Conservation (phyloP, 92 coral and sea anemone species). For the Phenganax stokvisi region DNA sequence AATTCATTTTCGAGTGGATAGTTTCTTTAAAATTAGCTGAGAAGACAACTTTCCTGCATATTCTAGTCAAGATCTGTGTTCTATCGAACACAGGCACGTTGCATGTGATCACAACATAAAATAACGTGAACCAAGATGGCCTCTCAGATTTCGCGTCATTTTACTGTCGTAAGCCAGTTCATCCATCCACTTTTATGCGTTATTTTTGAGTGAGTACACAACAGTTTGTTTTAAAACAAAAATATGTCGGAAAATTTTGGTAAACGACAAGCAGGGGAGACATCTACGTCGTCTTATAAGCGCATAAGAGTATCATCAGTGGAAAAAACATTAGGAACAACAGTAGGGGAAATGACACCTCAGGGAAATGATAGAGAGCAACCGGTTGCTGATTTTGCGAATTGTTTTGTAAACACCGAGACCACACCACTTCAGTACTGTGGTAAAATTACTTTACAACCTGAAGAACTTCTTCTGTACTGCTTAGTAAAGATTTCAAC, state of each 20-base stretch:
- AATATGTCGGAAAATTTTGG: not conserved
- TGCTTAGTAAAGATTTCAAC: not conserved
- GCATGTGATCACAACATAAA: not conserved
- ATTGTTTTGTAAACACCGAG: not conserved
- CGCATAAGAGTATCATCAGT: not conserved
- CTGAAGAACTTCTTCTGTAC: slow-evolving; percentile 9
- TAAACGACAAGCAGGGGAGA: not conserved
- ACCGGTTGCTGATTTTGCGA: not conserved
- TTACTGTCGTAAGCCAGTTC: not conserved
- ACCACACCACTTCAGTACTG: not conserved
- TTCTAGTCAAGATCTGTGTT: not conserved
- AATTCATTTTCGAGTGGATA: not conserved
- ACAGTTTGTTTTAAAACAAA: not conserved
- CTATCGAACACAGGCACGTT: not conserved
- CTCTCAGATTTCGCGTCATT: slow-evolving; percentile 8
- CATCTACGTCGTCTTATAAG: not conserved
- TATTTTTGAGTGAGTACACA: not conserved
- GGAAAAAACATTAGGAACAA: not conserved
- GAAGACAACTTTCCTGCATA: not conserved
- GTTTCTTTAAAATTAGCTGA: not conserved
- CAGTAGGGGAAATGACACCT: not conserved
- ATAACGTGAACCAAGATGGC: not conserved
- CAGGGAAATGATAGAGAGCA: not conserved
- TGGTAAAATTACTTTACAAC: slow-evolving; percentile 5
- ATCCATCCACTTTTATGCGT: not conserved